Evolutionary conservation across 2,888 invertebrate genomes (phyloP).

Genomic region (Ariolimax columbianus): DNA sequence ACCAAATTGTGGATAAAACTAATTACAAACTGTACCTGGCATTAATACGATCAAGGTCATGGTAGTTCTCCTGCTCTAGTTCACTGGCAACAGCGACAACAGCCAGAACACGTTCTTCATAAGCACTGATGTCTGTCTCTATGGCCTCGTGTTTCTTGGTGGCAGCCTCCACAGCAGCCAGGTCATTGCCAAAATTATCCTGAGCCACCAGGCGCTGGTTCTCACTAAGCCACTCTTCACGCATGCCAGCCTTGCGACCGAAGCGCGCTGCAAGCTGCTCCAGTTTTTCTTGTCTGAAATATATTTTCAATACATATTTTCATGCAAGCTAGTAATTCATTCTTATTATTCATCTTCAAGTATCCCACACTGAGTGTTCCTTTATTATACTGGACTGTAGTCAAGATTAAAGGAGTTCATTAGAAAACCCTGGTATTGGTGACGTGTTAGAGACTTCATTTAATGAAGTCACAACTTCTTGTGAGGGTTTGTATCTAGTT

Average conservation of each 20-base stretch:
- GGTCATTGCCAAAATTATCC: conserved; percentile 99
- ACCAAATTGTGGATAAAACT: too few relatives aligned
- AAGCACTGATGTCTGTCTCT: conserved; percentile 99
- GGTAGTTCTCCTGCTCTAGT: conserved; percentile 96
- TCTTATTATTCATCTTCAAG: not conserved
- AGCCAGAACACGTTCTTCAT: conserved; percentile 98
- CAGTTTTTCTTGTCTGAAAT: conserved; percentile 92
- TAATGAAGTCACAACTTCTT: too few relatives aligned
- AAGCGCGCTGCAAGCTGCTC: conserved; percentile 97
- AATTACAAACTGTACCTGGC: conserved; percentile 78
- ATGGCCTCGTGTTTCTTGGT: conserved; percentile 99
- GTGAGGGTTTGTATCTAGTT: too few relatives aligned
- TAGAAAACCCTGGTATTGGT: too few relatives aligned
- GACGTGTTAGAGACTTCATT: too few relatives aligned
- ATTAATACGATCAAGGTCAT: conserved; percentile 94
- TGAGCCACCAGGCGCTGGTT: conserved; percentile 96
- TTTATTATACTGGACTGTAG: too few relatives aligned
- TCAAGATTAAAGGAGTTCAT: too few relatives aligned
- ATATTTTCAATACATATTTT: not conserved
- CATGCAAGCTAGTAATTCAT: not conserved
- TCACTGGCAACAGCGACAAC: conserved; percentile 98
- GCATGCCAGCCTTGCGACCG: conserved; percentile 99
- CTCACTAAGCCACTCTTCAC: conserved; percentile 99
- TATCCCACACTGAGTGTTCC: not conserved
- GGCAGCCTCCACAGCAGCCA: conserved; percentile 98